phyloP scores from a whole-genome alignment of 1,140 invertebrate genomes.

The Diachasmimorpha longicaudata region DNA sequence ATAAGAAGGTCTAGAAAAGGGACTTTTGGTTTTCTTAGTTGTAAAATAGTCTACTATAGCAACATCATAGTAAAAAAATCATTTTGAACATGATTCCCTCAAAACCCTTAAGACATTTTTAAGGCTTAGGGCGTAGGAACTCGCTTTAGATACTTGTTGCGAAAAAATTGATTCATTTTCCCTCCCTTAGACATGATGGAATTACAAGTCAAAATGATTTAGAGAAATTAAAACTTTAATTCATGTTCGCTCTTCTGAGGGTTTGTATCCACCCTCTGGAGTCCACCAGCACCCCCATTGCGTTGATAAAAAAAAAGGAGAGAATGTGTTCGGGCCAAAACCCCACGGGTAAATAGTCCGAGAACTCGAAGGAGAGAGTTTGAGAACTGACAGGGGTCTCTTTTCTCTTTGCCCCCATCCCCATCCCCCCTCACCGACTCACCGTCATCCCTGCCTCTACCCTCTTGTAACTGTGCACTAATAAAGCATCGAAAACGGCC shows the following conservation, averaged over 20 bases:
- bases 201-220: conserved; percentile 50
- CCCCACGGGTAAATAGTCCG: conserved; percentile 51
- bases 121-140: no score
- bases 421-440: not conserved
- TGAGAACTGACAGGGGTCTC: conserved; percentile 47
- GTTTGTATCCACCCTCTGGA: conserved; percentile 29
- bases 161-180: no score
- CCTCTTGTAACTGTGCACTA: conserved; percentile 36
- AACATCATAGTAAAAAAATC: no score
- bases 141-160: no score
- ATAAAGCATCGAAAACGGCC: conserved; percentile 45
- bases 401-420: not conserved
- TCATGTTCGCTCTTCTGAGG: conserved; percentile 57
- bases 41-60: not conserved
- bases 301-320: conserved; percentile 14
- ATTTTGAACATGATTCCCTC: not conserved
- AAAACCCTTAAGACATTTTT: no score
- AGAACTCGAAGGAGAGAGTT: conserved; percentile 28
- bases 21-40: conserved; percentile 37
- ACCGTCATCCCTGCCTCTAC: conserved; percentile 11
- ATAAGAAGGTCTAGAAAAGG: conserved; percentile 44
- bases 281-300: conserved; percentile 31
- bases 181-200: not conserved
- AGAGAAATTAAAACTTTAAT: conserved; percentile 66
- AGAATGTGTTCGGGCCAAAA: conserved; percentile 36